These are phyloP conservation scores for Heteromormyrus szaboi DNA, from an alignment of 2,797 vertebrate species.

Conservation along the genomic window DNA sequence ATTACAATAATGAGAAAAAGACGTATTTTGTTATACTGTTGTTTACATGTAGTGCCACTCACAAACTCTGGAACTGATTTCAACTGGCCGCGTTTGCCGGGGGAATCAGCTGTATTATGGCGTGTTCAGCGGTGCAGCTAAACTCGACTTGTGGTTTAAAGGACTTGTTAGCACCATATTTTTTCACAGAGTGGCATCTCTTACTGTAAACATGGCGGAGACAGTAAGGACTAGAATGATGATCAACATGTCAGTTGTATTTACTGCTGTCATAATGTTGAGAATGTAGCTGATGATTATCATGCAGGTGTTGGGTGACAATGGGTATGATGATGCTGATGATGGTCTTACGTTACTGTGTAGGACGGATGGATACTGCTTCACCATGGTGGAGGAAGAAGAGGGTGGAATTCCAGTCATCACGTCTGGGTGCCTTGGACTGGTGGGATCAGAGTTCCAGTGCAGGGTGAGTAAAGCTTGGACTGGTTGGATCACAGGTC, in stretches of 20 bases:
- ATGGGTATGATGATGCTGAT: neutral
- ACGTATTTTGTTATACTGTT: neutral
- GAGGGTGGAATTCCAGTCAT: constrained; percentile 76
- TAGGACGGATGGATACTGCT: constrained; percentile 92
- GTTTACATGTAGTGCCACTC: constrained; percentile 2
- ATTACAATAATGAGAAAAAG: constrained; percentile 14
- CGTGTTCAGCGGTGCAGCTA: neutral
- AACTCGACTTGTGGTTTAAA: neutral
- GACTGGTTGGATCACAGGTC: neutral
- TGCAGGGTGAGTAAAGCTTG: constrained; percentile 71
- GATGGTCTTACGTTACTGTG: neutral
- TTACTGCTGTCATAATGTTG: neutral
- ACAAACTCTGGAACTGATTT: constrained; percentile 3
- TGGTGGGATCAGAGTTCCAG: constrained; percentile 88
- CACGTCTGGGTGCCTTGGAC: constrained; percentile 85
- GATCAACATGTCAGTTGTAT: neutral
- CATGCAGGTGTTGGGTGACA: neutral
- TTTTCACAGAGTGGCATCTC: neutral
- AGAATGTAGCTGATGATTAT: neutral
- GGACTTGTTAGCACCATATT: neutral
- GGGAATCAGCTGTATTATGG: neutral
- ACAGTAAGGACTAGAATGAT: neutral
- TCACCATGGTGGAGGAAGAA: constrained; percentile 91
- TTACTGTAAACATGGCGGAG: neutral
- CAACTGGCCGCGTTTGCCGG: neutral